Percentiles rank a stretch among this genome's conserved stretches.
These are phyloP conservation scores for Nomada ferruginata DNA, from an alignment of 2,888 invertebrate genomes.

Conservation along the genomic window DNA sequence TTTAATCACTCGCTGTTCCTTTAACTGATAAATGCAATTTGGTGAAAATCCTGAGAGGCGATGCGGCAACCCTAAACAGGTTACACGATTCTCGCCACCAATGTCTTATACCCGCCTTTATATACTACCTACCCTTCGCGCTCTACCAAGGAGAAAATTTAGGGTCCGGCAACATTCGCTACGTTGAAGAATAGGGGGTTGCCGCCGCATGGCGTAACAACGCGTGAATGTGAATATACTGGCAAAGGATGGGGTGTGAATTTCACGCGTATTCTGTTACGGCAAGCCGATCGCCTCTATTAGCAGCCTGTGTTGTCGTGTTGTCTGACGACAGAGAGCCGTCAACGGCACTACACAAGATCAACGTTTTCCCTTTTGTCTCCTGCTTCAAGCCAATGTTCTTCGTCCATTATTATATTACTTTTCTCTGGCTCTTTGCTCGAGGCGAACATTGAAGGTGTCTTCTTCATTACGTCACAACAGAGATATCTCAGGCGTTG, in stretches of 20 bases:
- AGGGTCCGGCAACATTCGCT: neutral
- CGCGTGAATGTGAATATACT: neutral
- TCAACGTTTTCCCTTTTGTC: neutral
- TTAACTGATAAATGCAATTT: constrained; percentile 27
- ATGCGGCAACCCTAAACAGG: neutral
- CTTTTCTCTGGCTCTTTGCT: neutral
- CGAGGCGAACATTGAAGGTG: neutral
- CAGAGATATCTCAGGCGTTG: neutral
- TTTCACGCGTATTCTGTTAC: constrained; percentile 58
- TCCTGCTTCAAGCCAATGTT: neutral
- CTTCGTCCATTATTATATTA: neutral
- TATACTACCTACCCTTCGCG: neutral
- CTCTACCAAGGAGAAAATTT: constrained; percentile 7
- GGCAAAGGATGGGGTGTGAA: constrained; percentile 19
- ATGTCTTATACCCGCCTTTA: neutral
- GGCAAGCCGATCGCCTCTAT: constrained; percentile 1
- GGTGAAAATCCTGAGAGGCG: constrained; percentile 9
- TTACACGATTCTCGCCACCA: constrained; percentile 30
- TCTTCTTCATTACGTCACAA: neutral
- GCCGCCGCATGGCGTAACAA: neutral
- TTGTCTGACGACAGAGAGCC: constrained; percentile 42
- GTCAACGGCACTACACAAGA: constrained; percentile 9
- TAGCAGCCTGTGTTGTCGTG: neutral
- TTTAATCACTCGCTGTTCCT: neutral
- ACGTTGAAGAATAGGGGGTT: neutral